These are phyloP conservation scores for Bombus confusus DNA, from an alignment of 1,140 invertebrate genomes.

Conservation along the genomic window DNA sequence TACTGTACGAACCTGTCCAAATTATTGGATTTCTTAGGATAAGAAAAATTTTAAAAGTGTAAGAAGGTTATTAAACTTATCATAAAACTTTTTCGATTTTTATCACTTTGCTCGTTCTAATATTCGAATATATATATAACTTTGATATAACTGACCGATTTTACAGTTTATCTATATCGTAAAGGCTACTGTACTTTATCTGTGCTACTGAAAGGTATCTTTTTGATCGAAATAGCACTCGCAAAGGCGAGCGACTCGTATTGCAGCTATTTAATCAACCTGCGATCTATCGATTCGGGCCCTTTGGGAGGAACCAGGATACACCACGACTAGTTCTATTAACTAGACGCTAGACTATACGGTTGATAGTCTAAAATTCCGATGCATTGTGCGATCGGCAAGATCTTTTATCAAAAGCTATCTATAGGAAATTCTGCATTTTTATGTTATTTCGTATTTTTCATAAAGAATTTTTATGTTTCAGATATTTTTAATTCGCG, in stretches of 20 bases:
- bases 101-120: not conserved
- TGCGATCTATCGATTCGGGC: slow-evolving; percentile 13
- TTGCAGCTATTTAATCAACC: slow-evolving; percentile 27
- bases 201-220: not conserved
- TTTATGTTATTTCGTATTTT: no score
- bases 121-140: not conserved
- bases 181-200: not conserved
- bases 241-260: slow-evolving; percentile 5
- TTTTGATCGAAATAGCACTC: not conserved
- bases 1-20: no score
- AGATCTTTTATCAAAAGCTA: no score
- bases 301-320: not conserved
- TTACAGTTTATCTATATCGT: not conserved
- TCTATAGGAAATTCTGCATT: no score
- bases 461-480: no score
- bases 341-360: not conserved
- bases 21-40: no score
- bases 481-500: no score
- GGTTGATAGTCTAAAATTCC: not conserved
- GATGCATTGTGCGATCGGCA: not conserved
- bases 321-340: not conserved
- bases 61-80: no score
- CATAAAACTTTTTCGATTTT: no score
- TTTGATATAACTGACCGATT: not conserved
- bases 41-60: no score